These are phyloP conservation scores for Lepus timidus DNA, from an alignment of 2,113 vertebrate species.

Conservation along the genomic window DNA sequence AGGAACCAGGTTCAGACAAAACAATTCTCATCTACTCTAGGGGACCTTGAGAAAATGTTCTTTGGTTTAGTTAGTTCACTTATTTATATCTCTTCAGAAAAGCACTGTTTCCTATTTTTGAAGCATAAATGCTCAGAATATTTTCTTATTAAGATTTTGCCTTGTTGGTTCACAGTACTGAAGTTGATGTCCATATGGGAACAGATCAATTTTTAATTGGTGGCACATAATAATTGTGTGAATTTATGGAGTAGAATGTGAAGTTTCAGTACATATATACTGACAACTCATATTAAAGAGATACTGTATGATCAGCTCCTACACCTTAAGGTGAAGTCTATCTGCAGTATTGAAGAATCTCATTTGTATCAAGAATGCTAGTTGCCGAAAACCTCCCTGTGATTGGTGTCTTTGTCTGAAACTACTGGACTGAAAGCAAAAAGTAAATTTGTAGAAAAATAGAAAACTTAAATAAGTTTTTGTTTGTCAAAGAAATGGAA, in stretches of 20 bases:
- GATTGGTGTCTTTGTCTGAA: constrained; percentile 17
- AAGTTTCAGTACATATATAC: background rate
- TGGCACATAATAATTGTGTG: background rate
- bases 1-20: constrained; percentile 4
- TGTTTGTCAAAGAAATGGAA: constrained; percentile 41
- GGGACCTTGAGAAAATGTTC: background rate
- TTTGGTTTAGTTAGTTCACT: background rate
- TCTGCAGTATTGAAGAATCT: background rate
- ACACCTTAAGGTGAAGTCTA: background rate
- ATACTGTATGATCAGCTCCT: background rate
- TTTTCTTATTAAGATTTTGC: background rate
- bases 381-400: background rate
- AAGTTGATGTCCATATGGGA: background rate
- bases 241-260: background rate
- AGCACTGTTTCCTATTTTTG: background rate
- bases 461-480: constrained; percentile 3
- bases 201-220: background rate
- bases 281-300: background rate
- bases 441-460: background rate
- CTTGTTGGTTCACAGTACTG: background rate
- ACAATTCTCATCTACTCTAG: background rate
- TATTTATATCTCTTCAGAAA: background rate
- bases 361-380: background rate
- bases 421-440: background rate
- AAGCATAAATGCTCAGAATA: background rate